Conservation (phyloP, 2,888 invertebrate genomes). For the Caenorhabditis uteleia region DNA sequence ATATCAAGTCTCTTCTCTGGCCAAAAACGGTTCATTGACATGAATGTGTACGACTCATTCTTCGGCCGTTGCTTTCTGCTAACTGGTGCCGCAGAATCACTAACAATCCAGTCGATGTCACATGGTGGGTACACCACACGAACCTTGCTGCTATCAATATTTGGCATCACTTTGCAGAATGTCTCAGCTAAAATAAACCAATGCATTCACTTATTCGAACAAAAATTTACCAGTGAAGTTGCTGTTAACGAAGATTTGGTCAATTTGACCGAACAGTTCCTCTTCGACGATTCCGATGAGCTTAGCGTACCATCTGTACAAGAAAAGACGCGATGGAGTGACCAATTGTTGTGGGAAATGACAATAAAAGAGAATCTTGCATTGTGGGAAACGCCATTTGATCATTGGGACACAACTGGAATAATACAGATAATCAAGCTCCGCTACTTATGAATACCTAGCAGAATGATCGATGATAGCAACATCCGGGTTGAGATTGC, state of each 20-base stretch:
- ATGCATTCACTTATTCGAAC: no score
- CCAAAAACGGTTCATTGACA: slow-evolving; percentile 69
- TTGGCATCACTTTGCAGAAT: slow-evolving; percentile 65
- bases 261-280: slow-evolving; percentile 72
- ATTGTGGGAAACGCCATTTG: slow-evolving; percentile 66
- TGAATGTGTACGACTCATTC: slow-evolving; percentile 61
- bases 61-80: slow-evolving; percentile 52
- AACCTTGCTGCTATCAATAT: slow-evolving; percentile 57
- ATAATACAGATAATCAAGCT: no score
- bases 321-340: slow-evolving; percentile 66
- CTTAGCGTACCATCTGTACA: slow-evolving; percentile 68
- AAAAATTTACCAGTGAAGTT: slow-evolving; percentile 72
- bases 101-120: slow-evolving; percentile 63
- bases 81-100: slow-evolving; percentile 36
- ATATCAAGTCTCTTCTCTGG: slow-evolving; percentile 68
- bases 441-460: slow-evolving; percentile 38
- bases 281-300: slow-evolving; percentile 69
- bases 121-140: slow-evolving; percentile 68
- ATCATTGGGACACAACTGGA: slow-evolving; percentile 67
- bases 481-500: slow-evolving; percentile 63
- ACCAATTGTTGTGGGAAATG: slow-evolving; percentile 69
- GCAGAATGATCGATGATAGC: slow-evolving; percentile 68
- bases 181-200: no score
- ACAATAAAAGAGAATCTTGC: slow-evolving; percentile 67
- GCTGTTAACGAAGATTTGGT: slow-evolving; percentile 73